Evolutionary conservation across 2,113 vertebrate genomes (phyloP).

Genomic region (Oncorhynchus gorbuscha): DNA sequence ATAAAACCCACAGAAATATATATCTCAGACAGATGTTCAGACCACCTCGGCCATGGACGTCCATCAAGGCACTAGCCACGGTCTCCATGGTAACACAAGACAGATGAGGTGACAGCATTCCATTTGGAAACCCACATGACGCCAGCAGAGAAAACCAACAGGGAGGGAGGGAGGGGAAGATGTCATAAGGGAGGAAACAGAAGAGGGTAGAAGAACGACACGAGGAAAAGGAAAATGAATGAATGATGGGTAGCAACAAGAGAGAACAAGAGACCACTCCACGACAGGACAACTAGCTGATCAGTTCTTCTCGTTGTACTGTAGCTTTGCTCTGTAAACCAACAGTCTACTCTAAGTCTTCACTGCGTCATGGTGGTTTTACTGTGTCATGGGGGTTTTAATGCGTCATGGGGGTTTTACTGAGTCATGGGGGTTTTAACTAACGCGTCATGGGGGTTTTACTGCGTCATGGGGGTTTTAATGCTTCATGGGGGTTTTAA

Average conservation of each 20-base stretch:
- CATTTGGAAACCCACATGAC: conserved; percentile 47
- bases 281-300: conserved; percentile 51
- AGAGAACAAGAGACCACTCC: conserved; percentile 55
- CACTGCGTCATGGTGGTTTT: not conserved
- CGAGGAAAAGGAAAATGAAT: conserved; percentile 28
- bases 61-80: not conserved
- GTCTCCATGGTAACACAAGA: conserved; percentile 43
- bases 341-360: not conserved
- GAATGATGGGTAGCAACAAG: conserved; percentile 18
- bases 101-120: conserved; percentile 55
- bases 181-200: not conserved
- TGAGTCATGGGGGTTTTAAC: too few species aligned
- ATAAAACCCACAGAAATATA: conserved; percentile 23
- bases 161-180: not conserved
- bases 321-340: not conserved
- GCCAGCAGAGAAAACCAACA: conserved; percentile 28
- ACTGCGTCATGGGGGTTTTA: too few species aligned
- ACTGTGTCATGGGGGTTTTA: too few species aligned
- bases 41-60: conserved; percentile 30
- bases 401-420: too few species aligned
- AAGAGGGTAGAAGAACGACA: not conserved
- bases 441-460: too few species aligned
- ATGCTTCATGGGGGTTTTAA: too few species aligned
- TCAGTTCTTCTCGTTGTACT: not conserved
- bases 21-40: not conserved